Evolutionary conservation across 2,888 invertebrate species (phyloP), one percentile per base, ranked within the genome.

Genomic region (Acronicta aceris): DNA sequence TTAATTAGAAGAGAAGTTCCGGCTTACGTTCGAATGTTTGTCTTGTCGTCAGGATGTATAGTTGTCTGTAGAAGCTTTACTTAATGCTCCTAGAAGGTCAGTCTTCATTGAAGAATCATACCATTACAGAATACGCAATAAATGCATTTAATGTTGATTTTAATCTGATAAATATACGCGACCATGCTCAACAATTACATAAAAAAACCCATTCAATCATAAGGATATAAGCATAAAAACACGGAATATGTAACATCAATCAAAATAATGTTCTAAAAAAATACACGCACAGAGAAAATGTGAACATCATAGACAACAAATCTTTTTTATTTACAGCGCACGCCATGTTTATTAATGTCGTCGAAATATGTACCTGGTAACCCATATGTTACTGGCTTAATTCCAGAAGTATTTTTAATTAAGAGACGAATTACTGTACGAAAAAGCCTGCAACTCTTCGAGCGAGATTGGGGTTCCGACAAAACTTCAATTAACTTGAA

Each of bases 401-500:
- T 75, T 71, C 54, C 45, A 33, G 46, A 71, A 62, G 67, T 64
- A 62, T 67, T 71, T 71, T 71, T 71, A 55, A 66, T 74, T 68
- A 62, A 52, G 51, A 41, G 36, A 38, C 50, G 63, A 60, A 67
- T 72, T 62, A 58, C 36, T 65, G 65, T 61, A 55, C 57, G 51
- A 59, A 75, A 47, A 49, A 51, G 58, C 69, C 38, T 65, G 61
- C 64, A 72, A 57, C 71, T 67, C 60, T 65, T 59, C 54, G 38
- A 54, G 66, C 52, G 51, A 54, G 63, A 66, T 68, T 74, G 59
- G 68, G 66, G 61, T 63, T 59, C 65, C 57, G 68, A 79, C 81
- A 79, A 79, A 83, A 82, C 79, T 85, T 83, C 84, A 85, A 86
- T 85, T 87, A 85, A 82, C 67, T 82, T 80, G 83, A 84, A 83